Evolutionary conservation across 1,140 invertebrate species (phyloP).

Genomic region (Anastatus disparis): DNA sequence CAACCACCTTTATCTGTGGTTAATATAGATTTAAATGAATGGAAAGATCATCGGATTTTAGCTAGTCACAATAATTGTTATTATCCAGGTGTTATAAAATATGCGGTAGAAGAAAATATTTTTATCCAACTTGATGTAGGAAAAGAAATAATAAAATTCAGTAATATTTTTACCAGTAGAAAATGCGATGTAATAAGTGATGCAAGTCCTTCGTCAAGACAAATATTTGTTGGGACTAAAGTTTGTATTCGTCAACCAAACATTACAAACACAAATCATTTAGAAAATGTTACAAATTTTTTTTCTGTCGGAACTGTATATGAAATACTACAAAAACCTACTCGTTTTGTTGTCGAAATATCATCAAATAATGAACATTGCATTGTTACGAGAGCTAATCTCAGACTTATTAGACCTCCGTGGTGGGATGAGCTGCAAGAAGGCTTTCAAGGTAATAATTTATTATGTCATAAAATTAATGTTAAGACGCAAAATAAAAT

Average conservation of each 20-base stretch:
- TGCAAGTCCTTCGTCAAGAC: conserved; percentile 85
- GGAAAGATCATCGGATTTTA: conserved; percentile 89
- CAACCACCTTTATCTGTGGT: conserved; percentile 22
- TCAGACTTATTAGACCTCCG: conserved; percentile 89
- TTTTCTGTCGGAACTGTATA: conserved; percentile 88
- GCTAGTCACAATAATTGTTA: conserved; percentile 83
- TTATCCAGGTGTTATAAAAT: conserved; percentile 80
- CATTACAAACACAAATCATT: conserved; percentile 65
- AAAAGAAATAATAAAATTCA: conserved; percentile 73
- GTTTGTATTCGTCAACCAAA: conserved; percentile 72
- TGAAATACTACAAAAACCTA: conserved; percentile 76
- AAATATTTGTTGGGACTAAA: conserved; percentile 75
- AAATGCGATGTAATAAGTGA: conserved; percentile 92
- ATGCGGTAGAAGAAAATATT: conserved; percentile 58
- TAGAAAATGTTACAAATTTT: conserved; percentile 66
- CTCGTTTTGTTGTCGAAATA: conserved; percentile 83
- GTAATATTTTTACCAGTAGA: conserved; percentile 78
- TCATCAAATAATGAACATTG: conserved; percentile 64
- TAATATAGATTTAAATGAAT: conserved; percentile 86
- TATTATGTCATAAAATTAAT: not conserved
- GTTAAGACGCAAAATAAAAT: too few relatives aligned
- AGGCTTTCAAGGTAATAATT: conserved; percentile 52
- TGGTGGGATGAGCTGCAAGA: conserved; percentile 95
- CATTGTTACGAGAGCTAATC: conserved; percentile 84
- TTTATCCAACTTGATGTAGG: conserved; percentile 67